These are phyloP conservation scores for Oophaga sylvatica DNA, from an alignment of 2,797 vertebrate genomes.

Conservation along the genomic window DNA sequence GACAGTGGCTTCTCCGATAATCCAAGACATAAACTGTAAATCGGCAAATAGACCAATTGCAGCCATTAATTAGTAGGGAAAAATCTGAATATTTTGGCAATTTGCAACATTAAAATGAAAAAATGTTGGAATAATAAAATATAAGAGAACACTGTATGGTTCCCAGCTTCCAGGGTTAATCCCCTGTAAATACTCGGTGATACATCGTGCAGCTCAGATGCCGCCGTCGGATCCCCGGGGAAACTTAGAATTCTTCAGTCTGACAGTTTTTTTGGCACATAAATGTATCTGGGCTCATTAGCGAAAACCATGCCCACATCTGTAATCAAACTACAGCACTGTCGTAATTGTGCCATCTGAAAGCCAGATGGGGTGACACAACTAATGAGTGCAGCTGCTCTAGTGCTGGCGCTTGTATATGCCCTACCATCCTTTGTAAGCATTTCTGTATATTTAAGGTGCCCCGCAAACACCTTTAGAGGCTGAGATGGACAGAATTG, in stretches of 20 bases:
- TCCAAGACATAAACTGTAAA: too few species aligned
- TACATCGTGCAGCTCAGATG: conserved; percentile 1
- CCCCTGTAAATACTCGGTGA: background rate
- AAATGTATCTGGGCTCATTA: conserved; percentile 43
- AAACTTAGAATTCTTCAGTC: conserved; percentile 5
- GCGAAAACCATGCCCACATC: conserved; percentile 35
- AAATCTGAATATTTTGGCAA: background rate
- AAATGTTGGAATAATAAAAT: background rate
- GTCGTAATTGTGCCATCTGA: conserved; percentile 50
- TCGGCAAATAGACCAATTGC: too few species aligned
- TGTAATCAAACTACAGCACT: conserved; percentile 44
- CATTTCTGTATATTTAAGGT: background rate
- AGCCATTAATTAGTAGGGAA: too few species aligned
- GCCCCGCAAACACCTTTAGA: background rate
- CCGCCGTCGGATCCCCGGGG: conserved; percentile 8
- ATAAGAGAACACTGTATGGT: background rate
- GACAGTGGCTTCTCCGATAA: too few species aligned
- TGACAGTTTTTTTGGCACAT: conserved; percentile 23
- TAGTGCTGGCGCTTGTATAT: background rate
- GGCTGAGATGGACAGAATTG: background rate
- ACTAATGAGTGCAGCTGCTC: conserved; percentile 52
- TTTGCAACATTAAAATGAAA: background rate
- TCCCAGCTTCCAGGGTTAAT: background rate
- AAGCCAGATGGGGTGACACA: conserved; percentile 49
- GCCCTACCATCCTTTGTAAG: background rate